These are phyloP conservation scores for Boloria selene DNA, from an alignment of 2,888 invertebrate genomes.

Conservation along the genomic window DNA sequence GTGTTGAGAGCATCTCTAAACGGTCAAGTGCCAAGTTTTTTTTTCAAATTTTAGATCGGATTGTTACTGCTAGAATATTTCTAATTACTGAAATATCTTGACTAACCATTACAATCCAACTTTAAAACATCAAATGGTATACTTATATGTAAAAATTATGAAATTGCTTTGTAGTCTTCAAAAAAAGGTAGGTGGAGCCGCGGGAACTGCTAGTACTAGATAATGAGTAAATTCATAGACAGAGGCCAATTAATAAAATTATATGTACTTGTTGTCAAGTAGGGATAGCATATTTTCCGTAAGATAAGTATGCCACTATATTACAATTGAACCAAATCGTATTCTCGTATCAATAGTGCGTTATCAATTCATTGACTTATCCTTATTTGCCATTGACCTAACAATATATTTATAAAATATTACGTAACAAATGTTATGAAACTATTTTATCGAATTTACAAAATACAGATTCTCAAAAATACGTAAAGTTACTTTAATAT, in stretches of 20 bases:
- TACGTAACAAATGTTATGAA: constrained; percentile 8
- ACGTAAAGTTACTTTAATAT: no score
- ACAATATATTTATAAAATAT: not conserved
- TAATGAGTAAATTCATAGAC: no score
- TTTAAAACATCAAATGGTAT: no score
- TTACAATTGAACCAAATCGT: not conserved
- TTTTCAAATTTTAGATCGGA: constrained; percentile 57
- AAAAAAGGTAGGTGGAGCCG: no score
- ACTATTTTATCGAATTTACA: not conserved
- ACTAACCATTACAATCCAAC: no score
- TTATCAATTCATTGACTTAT: constrained; percentile 21
- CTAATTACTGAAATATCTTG: no score
- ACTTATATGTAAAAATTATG: no score
- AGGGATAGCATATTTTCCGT: constrained; percentile 5
- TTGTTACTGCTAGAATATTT: no score
- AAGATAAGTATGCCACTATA: not conserved
- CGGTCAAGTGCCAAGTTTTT: constrained; percentile 70
- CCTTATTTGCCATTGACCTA: constrained; percentile 5
- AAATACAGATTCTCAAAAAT: no score
- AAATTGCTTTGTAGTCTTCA: no score
- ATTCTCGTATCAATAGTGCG: not conserved
- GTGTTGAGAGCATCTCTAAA: constrained; percentile 75
- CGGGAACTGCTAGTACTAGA: no score
- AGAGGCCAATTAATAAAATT: no score
- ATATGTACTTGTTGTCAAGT: constrained; percentile 9